Evolutionary conservation across 2,113 vertebrate genomes (phyloP), one percentile per base, ranked within the genome.

Genomic region (Cercocebus atys): DNA sequence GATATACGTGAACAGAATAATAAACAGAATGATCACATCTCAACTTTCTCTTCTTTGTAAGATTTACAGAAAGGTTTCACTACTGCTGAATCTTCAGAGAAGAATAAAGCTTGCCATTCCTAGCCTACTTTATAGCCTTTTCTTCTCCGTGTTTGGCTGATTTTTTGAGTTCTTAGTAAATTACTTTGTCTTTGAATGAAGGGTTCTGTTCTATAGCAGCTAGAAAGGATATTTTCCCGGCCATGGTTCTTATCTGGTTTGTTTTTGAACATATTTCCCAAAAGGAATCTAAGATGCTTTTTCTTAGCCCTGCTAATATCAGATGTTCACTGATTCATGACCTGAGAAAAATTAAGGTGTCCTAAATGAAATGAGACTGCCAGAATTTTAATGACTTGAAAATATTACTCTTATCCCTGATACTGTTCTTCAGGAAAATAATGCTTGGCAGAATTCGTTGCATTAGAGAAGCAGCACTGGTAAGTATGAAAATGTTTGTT

Each of bases 141-240:
- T 47, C 72, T 80, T 87, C 78, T 82, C 80, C 32, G 2, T 30
- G 27, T 59, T 80, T 97, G 88, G 45, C 72, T 88, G 72, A 95
- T 23, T 90, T 80, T 66, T 95, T 75, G 5, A 68, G 35, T 38
- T 96, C 84, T 93, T 94, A 90, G 35, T 92, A 90, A 87, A 87
- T 87, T 55, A 78, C 32, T 96, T 95, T 97, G 68, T 78, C 66
- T 89, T 90, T 96, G 81, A 94, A 82, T 96, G 57, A 73, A 97
- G 82, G 17, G 30, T 92, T 96, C 70, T 88, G 18, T 93, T 95
- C 5, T 84, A 2, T 72, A 90, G 94, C 64, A 57, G 30, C 38
- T 40, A 45, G 75, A 52, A 38, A 55, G 94, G 61, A 27, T 96
- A 27, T 96, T 95, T 94, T 95, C 70, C 45, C 92, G 55, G 68